Evolutionary conservation across 2,888 invertebrate genomes (phyloP).

Genomic region (Amphipyra tragopoginis): DNA sequence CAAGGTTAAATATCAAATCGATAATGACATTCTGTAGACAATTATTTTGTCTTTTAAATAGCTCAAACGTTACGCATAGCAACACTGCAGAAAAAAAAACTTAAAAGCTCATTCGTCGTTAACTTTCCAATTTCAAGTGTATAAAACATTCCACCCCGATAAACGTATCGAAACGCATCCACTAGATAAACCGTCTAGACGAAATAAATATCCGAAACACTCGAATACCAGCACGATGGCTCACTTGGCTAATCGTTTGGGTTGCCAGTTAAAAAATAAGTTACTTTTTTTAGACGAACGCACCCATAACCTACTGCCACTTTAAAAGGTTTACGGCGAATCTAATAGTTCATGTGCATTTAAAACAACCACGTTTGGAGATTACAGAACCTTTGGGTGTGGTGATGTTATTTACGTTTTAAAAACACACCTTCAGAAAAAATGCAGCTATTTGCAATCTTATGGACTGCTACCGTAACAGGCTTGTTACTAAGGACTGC

Average conservation of each 20-base stretch:
- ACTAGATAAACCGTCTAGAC: constrained; percentile 87
- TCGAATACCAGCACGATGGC: constrained; percentile 87
- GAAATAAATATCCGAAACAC: constrained; percentile 85
- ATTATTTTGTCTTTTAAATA: constrained; percentile 37
- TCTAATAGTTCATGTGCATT: constrained; percentile 81
- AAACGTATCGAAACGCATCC: constrained; percentile 80
- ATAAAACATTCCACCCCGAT: constrained; percentile 85
- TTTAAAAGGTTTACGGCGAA: constrained; percentile 85
- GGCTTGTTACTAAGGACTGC: not conserved
- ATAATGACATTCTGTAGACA: constrained; percentile 30
- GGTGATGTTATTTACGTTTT: constrained; percentile 61
- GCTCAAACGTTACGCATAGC: constrained; percentile 29
- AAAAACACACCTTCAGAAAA: constrained; percentile 2
- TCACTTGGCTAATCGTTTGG: constrained; percentile 88
- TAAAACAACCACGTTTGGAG: constrained; percentile 74
- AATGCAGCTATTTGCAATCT: constrained; percentile 36
- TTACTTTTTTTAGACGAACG: constrained; percentile 71
- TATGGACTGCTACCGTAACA: constrained; percentile 14
- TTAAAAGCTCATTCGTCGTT: constrained; percentile 70
- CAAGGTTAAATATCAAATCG: not conserved
- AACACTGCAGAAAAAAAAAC: constrained; percentile 59
- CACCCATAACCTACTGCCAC: constrained; percentile 80
- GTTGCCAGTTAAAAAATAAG: constrained; percentile 76
- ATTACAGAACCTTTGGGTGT: constrained; percentile 72
- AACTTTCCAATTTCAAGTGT: constrained; percentile 79